These are phyloP conservation scores for Apotomis turbidana DNA, from an alignment of 2,888 invertebrate genomes.

Conservation along the genomic window DNA sequence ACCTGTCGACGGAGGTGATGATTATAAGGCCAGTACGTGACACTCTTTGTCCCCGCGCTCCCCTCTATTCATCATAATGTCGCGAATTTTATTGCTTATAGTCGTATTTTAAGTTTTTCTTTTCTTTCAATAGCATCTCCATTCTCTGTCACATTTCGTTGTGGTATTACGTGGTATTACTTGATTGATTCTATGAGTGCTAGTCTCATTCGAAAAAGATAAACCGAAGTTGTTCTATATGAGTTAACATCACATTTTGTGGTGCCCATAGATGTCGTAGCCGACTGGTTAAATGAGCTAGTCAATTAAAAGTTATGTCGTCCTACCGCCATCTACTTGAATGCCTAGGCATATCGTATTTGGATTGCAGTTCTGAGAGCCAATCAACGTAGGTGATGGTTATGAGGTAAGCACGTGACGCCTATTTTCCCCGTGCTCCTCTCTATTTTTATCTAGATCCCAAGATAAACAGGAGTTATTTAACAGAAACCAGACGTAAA, in stretches of 20 bases:
- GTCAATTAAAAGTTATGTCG: too few relatives aligned
- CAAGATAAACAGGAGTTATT: not conserved
- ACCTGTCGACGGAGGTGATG: constrained; percentile 58
- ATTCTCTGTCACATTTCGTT: constrained; percentile 15
- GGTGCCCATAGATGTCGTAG: too few relatives aligned
- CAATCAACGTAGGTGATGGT: constrained; percentile 61
- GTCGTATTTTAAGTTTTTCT: constrained; percentile 49
- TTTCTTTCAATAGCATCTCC: constrained; percentile 26
- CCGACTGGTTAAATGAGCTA: too few relatives aligned
- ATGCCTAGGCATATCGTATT: too few relatives aligned
- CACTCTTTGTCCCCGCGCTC: constrained; percentile 63
- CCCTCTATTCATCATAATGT: constrained; percentile 64
- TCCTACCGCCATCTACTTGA: too few relatives aligned
- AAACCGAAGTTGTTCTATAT: too few relatives aligned
- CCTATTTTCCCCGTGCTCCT: constrained; percentile 62
- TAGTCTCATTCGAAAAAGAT: not conserved
- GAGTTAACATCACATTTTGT: too few relatives aligned
- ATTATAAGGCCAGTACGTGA: constrained; percentile 75
- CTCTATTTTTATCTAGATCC: constrained; percentile 49
- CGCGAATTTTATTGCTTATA: constrained; percentile 59
- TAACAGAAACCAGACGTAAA: not conserved
- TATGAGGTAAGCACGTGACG: constrained; percentile 74
- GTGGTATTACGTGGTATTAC: constrained; percentile 24
- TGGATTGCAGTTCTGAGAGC: too few relatives aligned
- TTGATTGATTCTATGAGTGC: constrained; percentile 28